phyloP scores from a whole-genome alignment of 30 jellyfish, hydroid and myxozoan genomes.

The Aurelia sp. region DNA sequence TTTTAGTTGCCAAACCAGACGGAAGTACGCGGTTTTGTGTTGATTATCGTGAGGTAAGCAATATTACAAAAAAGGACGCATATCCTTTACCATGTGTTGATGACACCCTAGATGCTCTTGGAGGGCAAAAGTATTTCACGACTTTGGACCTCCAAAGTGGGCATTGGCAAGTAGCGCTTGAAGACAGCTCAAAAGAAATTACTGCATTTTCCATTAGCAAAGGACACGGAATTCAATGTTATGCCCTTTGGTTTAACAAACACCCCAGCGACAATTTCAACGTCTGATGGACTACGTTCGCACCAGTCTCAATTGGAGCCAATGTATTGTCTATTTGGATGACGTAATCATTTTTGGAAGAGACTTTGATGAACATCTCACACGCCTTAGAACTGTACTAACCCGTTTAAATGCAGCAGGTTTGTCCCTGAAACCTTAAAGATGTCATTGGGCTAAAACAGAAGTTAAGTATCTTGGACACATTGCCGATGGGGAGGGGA shows the following conservation, averaged over 20 bases:
- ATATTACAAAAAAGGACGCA: conserved; percentile 63
- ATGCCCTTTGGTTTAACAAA: conserved; percentile 74
- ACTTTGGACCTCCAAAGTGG: conserved; percentile 71
- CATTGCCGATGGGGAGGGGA: conserved; percentile 30
- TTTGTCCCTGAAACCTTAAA: conserved; percentile 42
- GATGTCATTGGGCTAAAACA: conserved; percentile 27
- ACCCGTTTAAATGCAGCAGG: conserved; percentile 22
- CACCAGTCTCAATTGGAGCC: conserved; percentile 45
- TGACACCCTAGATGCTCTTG: conserved; percentile 57
- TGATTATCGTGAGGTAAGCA: conserved; percentile 67
- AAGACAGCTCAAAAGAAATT: conserved; percentile 31
- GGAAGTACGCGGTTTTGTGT: conserved; percentile 71
- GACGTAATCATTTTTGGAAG: conserved; percentile 67
- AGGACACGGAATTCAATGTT: conserved; percentile 55
- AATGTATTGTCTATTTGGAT: conserved; percentile 70
- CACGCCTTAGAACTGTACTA: conserved; percentile 32
- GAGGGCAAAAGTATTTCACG: conserved; percentile 40
- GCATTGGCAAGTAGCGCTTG: conserved; percentile 61
- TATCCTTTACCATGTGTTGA: conserved; percentile 72
- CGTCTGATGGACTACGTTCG: conserved; percentile 60
- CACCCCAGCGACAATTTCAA: conserved; percentile 79
- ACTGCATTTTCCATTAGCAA: conserved; percentile 71
- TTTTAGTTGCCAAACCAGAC: conserved; percentile 58
- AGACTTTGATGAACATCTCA: conserved; percentile 51
- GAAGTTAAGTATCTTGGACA: conserved; percentile 54